Evolutionary conservation across 2,113 vertebrate species (phyloP).

Genomic region (Chaenocephalus aceratus): DNA sequence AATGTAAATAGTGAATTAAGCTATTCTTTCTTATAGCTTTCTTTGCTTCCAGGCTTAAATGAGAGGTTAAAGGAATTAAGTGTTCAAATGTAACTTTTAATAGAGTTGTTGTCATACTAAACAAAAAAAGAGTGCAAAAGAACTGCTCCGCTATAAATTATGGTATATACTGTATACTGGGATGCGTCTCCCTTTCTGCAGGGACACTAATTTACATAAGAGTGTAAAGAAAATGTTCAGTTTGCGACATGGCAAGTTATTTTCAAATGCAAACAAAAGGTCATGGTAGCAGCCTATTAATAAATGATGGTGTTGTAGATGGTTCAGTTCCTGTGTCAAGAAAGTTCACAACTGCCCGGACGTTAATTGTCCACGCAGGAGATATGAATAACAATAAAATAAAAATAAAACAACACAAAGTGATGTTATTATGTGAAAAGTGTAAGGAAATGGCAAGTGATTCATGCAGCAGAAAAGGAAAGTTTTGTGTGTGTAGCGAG

Average conservation of each 20-base stretch:
- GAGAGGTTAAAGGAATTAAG: neutral
- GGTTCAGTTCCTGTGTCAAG: conserved; percentile 6
- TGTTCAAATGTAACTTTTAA: neutral
- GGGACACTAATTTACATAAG: conserved; percentile 10
- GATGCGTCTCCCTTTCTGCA: neutral
- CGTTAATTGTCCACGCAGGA: conserved; percentile 1
- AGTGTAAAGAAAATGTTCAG: neutral
- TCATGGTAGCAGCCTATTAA: conserved; percentile 1
- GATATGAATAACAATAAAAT: neutral
- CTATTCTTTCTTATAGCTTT: neutral
- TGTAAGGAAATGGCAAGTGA: neutral
- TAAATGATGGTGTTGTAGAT: conserved; percentile 12
- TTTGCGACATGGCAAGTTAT: neutral
- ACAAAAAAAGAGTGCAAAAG: conserved; percentile 7
- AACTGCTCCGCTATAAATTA: neutral
- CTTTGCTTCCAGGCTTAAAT: neutral
- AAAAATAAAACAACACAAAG: conserved; percentile 1
- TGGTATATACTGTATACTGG: too few species aligned
- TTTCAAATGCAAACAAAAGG: conserved; percentile 6
- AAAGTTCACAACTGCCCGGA: conserved; percentile 2
- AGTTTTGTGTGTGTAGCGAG: neutral
- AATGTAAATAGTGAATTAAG: neutral
- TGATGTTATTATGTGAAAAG: neutral
- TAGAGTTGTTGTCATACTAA: conserved; percentile 5
- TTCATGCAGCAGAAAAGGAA: neutral